Base-by-base conservation (phyloP, 1,140 invertebrate species). In the Caenorhabditis inopinata region DNA sequence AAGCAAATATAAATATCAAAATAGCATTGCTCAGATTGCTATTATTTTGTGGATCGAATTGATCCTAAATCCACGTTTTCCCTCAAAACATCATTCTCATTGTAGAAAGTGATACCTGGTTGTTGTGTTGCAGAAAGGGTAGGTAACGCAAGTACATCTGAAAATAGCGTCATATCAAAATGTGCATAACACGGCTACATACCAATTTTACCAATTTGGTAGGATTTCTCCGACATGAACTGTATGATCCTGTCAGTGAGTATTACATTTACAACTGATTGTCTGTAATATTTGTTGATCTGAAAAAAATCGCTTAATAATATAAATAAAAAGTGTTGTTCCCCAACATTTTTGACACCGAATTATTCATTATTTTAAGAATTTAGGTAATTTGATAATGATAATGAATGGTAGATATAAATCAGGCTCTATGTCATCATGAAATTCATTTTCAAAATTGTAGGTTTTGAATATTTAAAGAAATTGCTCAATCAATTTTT, bases 231-330 rank as follows among this genome's bases (percentile, higher is more conserved):
- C 1, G 58, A 4, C 58, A 68, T 68, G n/a, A 68, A 68, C n/a
- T 68, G 58, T 6, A 68, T 68, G 12, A 68, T 68, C 38, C 58
- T 4, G 0, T 68, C 58, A 21, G 58, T 68, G 11, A 32, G 38
- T 2, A 68, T 68, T 38, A 5, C 38, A 18, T 38, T 38, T 0
- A 68, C 58, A 4, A 68, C n/a, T 29, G 14, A 16, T 38, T 14
- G 27, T 18, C 58, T n/a, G 58, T 68, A 68, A 32, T 68, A 68
- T 21, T 68, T 68, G n/a, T 38, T 68, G 12, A 68, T 68, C 58
- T 68, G 58, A 21, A 68, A 68, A 42, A 42, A 42, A 42, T 42
- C 5, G 14, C 5, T 14, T 42, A 14, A 42, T 7, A 14, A 42
- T 7, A 7, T 42, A 42, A 42, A 14, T 7, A 42, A 42, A 42